Percentiles rank a stretch among this genome's conserved stretches.
Evolutionary conservation across 2,113 vertebrate species (phyloP).

Genomic region (Glaucomys volans): DNA sequence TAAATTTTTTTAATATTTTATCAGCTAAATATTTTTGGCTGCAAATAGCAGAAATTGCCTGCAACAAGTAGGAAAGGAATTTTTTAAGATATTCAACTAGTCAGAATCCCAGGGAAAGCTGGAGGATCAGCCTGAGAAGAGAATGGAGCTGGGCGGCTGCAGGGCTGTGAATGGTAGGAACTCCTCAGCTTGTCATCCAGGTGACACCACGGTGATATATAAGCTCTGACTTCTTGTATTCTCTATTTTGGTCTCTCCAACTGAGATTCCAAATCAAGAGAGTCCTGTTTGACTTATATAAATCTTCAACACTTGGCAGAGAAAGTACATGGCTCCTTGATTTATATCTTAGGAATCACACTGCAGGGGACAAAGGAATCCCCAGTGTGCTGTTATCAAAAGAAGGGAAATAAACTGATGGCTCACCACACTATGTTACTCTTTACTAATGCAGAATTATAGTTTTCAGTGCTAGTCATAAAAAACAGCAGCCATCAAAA

Average conservation of each 20-base stretch:
- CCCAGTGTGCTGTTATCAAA: not conserved
- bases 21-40: conserved; percentile 4
- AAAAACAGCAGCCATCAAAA: not conserved
- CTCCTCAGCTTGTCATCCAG: not conserved
- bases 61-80: not conserved
- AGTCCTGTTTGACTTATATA: not conserved
- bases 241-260: not conserved
- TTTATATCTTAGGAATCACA: not conserved
- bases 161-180: not conserved
- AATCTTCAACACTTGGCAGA: not conserved
- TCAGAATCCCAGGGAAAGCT: not conserved
- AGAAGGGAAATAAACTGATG: not conserved
- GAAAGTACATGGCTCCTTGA: not conserved
- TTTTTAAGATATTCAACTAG: not conserved
- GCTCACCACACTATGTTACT: not conserved
- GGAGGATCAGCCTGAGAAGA: not conserved
- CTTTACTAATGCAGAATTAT: conserved; percentile 8
- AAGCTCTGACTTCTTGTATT: not conserved
- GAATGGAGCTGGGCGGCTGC: not conserved
- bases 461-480: not conserved
- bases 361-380: not conserved
- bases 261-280: not conserved
- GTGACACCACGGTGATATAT: not conserved
- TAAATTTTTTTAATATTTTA: not conserved
- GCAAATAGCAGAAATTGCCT: conserved; percentile 17